These are phyloP conservation scores for Pollenia amentaria DNA, from an alignment of 2,888 invertebrate species.

Conservation along the genomic window DNA sequence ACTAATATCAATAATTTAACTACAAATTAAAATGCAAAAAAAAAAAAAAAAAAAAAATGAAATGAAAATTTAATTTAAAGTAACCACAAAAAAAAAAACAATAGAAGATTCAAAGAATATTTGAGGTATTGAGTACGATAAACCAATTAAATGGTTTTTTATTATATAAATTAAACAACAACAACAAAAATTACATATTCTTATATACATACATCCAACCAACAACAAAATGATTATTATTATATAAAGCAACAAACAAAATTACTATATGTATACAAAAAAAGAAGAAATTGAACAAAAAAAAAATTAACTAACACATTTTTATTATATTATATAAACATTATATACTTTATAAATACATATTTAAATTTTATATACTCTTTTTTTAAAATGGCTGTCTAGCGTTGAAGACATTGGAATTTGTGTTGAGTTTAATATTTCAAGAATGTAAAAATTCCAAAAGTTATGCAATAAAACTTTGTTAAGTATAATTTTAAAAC, in stretches of 20 bases:
- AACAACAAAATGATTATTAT: conserved; percentile 53
- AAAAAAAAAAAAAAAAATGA: conserved; percentile 27
- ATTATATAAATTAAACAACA: conserved; percentile 70
- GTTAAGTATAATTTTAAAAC: conserved; percentile 46
- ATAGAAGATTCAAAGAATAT: conserved; percentile 24
- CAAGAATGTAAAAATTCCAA: conserved; percentile 36
- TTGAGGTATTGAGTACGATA: conserved; percentile 28
- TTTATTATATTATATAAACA: conserved; percentile 60
- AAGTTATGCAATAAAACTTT: conserved; percentile 55
- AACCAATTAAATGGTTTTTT: conserved; percentile 74
- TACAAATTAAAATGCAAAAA: conserved; percentile 48
- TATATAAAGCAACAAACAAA: conserved; percentile 66
- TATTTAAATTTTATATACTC: conserved; percentile 62
- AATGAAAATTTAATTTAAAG: not conserved
- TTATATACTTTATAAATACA: conserved; percentile 36
- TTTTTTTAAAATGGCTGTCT: conserved; percentile 53
- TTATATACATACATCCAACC: conserved; percentile 52
- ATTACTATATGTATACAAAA: conserved; percentile 67
- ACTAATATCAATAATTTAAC: conserved; percentile 43
- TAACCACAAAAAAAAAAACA: conserved; percentile 12
- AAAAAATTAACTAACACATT: conserved; percentile 53
- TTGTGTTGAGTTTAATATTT: conserved; percentile 39
- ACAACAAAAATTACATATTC: conserved; percentile 56
- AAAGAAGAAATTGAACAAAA: not conserved
- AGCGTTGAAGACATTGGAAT: conserved; percentile 52